Evolutionary conservation across 2,797 vertebrate species (phyloP).

Genomic region (Enteromius anoplus): DNA sequence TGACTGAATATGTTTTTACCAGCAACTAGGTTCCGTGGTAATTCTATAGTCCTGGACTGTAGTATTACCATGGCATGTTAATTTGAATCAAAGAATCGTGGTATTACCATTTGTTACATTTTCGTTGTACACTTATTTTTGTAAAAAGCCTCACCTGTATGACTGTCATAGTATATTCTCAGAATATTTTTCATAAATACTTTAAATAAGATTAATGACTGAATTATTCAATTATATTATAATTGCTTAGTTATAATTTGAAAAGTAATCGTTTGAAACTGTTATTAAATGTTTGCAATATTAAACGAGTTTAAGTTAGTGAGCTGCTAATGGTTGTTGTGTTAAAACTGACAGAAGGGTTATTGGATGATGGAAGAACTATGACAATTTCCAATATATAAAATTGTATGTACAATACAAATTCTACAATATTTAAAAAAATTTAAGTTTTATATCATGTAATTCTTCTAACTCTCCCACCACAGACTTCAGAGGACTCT

Average conservation of each 20-base stretch:
- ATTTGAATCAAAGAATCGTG: background rate
- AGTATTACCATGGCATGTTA: background rate
- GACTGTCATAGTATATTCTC: background rate
- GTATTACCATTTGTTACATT: background rate
- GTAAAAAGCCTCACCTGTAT: too few relatives aligned
- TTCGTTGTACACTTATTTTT: background rate
- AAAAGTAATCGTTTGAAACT: background rate
- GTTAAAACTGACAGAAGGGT: background rate
- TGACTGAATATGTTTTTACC: background rate
- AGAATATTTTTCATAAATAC: background rate
- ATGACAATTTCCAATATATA: background rate
- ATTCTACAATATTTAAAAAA: background rate
- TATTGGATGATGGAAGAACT: background rate
- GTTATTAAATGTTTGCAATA: background rate
- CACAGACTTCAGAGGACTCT: constrained; percentile 22
- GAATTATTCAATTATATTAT: too few relatives aligned
- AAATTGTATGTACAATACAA: background rate
- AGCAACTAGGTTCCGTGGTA: background rate
- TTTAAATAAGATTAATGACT: background rate
- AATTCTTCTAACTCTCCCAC: background rate
- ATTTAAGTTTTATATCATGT: background rate
- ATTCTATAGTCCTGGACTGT: background rate
- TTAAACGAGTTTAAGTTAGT: background rate
- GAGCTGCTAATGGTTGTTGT: background rate
- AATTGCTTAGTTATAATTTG: too few relatives aligned